Conservation (phyloP, 2,888 invertebrate genomes). For the Choreutis nemorana region DNA sequence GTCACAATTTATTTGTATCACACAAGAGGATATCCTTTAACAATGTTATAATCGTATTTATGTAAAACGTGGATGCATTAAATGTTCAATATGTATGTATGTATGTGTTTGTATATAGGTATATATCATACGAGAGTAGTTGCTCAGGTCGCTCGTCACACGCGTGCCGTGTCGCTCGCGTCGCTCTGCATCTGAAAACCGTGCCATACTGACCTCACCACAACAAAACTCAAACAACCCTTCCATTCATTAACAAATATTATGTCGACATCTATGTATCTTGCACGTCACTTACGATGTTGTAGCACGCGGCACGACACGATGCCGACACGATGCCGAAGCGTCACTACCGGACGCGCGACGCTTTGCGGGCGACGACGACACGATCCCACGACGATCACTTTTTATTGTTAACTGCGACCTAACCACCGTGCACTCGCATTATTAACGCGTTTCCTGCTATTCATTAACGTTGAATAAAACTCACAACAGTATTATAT, state of each 20-base stretch:
- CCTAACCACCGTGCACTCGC: conserved; percentile 1
- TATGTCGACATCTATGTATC: too few species aligned
- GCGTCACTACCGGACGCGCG: conserved; percentile 1
- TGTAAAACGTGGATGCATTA: too few species aligned
- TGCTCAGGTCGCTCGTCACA: too few species aligned
- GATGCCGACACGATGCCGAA: not conserved
- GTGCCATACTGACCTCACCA: conserved; percentile 20
- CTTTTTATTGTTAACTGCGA: not conserved
- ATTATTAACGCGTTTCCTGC: not conserved
- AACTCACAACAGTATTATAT: not conserved
- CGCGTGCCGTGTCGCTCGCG: conserved; percentile 6
- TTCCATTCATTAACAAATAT: not conserved
- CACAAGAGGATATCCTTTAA: too few species aligned
- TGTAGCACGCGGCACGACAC: conserved; percentile 9
- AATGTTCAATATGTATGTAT: too few species aligned
- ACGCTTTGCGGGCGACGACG: not conserved
- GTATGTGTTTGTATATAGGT: too few species aligned
- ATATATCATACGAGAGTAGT: conserved; percentile 2
- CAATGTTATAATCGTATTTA: too few species aligned
- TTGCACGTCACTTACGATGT: not conserved
- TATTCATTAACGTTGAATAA: not conserved
- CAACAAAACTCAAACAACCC: not conserved
- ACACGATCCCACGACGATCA: conserved; percentile 1
- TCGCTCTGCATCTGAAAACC: conserved; percentile 18
- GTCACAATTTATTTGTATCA: too few species aligned